Base-by-base conservation (phyloP, 2,113 vertebrate species). In the Trachemys scripta region DNA sequence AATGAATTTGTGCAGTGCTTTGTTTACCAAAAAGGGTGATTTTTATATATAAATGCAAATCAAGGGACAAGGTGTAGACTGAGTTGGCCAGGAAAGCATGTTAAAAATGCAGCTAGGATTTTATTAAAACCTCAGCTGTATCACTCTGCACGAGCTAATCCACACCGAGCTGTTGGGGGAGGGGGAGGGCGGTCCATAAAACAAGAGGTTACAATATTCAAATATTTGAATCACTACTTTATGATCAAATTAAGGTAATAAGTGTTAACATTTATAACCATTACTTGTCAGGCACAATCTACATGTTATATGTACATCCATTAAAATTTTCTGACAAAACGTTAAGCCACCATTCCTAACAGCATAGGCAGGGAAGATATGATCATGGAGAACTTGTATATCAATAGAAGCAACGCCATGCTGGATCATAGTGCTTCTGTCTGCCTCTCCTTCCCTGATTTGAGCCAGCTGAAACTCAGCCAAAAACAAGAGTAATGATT, bases 111-210 rank as follows among this genome's bases (percentile, higher is more conserved):
- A 88, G 51, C 4, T 59, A 38, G 20, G 24, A 20, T 75, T 92
- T 88, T 69, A 27, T 35, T 80, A 35, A 76, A 3, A 3, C 13
- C 19, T 10, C 69, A 81, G 20, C 80, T 89, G 49, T 6, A 50
- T 80, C 27, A 59, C 57, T 94, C 85, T 85, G 59, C 91, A 89
- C 85, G 93, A 96, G 82, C 54, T 93, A 84, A 87, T 59, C 4
- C 38, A 83, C 47, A 1, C 11, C 83, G 24, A 10, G 69, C 6
- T 1, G 16, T 72, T 4, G 8, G 35, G 7, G 16, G 31, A 17
- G 1, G 9, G 8, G 10, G 9, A 24, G 56, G 8, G 56, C 5
- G 0, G n/a, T 29, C 20, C 25, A 78, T 27, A 51, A 82, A 90
- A 80, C 3, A 51, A 69, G 79, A 45, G 31, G 19, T 83, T 27